Evolutionary conservation across 2,113 vertebrate genomes (phyloP), one percentile per base, ranked within the genome.

Genomic region (Misgurnus anguillicaudatus): DNA sequence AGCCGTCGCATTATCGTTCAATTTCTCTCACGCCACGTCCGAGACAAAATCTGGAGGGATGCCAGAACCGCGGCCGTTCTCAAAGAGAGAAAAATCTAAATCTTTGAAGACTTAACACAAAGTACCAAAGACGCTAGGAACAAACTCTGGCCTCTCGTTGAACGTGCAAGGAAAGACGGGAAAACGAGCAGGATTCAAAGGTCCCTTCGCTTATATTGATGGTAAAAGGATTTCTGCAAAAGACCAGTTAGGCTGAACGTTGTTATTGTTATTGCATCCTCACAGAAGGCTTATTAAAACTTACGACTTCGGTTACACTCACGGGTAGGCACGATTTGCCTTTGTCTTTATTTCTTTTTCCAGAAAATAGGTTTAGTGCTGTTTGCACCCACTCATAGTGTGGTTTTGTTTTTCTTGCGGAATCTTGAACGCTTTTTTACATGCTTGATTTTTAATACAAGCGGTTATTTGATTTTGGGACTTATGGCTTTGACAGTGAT

Each of bases 151-250:
- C 65, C 76, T 1, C 19, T 85, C n/a, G 84, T 82, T 0, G 79
- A 80, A 5, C 70, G 66, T 9, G 78, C 84, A 1, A 81, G 80
- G 53, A 85, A 83, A 19, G 82, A 83, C n/a, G 48, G 77, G 82
- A 21, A 77, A 71, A 9, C n/a, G 58, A 67, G 63, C 16, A 76
- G 82, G 84, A 41, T 85, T 21, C 19, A 68, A 38, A 24, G 65
- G 48, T 0, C 13, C 64, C 3, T 58, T 41, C 10, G 64, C 76
- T 6, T 68, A 24, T 42, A 60, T 78, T 10, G 65, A 69, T 17
- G 51, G 53, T 6, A 78, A 60, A 17, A 78, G 6, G 14, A 58
- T 78, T 16, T 47, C 51, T 10, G 36, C 65, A 14, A 74, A 74
- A 6, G 11, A 60, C 11, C 36, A 57, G 16, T 21, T 19, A 7